Percentiles rank a stretch among this genome's conserved stretches.
These are phyloP conservation scores for Cephalopachus bancanus DNA, from an alignment of 2,797 vertebrate genomes.

Conservation along the genomic window DNA sequence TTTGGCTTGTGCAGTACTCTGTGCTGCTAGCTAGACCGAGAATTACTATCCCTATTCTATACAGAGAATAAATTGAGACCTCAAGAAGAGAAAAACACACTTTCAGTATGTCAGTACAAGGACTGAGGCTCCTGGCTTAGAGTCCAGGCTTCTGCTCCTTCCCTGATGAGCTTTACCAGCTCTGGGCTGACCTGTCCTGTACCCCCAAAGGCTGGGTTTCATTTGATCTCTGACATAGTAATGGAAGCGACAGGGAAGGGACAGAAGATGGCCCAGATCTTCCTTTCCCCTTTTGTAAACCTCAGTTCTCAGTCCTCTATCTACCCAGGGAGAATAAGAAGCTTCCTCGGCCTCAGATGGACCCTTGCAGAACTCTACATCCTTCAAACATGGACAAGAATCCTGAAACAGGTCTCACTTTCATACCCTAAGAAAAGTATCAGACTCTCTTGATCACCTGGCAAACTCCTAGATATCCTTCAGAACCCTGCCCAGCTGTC, in stretches of 20 bases:
- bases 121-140: background rate
- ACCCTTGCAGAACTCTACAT: background rate
- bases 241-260: background rate
- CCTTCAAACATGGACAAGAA: background rate
- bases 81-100: background rate
- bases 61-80: background rate
- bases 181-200: background rate
- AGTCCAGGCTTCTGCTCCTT: background rate
- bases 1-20: background rate
- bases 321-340: background rate
- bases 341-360: background rate
- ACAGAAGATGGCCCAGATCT: no score
- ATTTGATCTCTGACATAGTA: background rate
- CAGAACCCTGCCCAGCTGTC: background rate
- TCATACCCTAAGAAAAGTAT: background rate
- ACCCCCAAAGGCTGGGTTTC: background rate
- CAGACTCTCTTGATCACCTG: background rate
- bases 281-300: background rate
- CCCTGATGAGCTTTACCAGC: background rate
- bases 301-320: background rate
- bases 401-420: background rate
- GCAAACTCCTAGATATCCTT: conserved; percentile 32
- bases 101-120: background rate
- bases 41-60: conserved; percentile 24
- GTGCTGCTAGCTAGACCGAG: background rate